phyloP scores from a whole-genome alignment of 2,797 vertebrate genomes.

The Halcyon badia region DNA sequence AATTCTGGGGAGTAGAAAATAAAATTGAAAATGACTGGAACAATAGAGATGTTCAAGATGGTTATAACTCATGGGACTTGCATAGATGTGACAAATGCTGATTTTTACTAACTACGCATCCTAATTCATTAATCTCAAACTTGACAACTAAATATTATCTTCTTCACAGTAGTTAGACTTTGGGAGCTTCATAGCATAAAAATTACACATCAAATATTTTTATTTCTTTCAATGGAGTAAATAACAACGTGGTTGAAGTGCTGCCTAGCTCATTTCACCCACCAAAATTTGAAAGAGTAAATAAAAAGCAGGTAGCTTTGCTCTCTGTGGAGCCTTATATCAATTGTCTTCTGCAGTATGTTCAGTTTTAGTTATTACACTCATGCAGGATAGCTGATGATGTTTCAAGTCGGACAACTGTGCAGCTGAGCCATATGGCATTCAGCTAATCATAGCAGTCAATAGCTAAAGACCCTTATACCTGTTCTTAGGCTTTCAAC shows the following conservation, averaged over 20 bases:
- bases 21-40: neutral
- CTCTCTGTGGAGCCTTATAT: neutral
- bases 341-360: neutral
- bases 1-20: conserved; percentile 36
- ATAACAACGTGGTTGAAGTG: neutral
- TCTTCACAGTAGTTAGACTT: neutral
- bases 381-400: neutral
- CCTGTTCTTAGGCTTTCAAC: neutral
- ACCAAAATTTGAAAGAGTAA: neutral
- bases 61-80: neutral
- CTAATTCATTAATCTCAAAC: conserved; percentile 10
- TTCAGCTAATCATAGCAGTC: neutral
- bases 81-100: neutral
- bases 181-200: neutral
- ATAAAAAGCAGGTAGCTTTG: neutral
- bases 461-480: neutral
- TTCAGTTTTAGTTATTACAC: neutral
- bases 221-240: neutral
- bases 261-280: neutral
- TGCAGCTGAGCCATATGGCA: neutral
- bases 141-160: neutral
- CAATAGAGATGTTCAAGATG: neutral
- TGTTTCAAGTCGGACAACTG: neutral
- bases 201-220: neutral
- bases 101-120: conserved; percentile 14